Percentiles rank a stretch among this genome's conserved stretches.
phyloP scores from a whole-genome alignment of 2,888 invertebrate species.

The Brenthis daphne region DNA sequence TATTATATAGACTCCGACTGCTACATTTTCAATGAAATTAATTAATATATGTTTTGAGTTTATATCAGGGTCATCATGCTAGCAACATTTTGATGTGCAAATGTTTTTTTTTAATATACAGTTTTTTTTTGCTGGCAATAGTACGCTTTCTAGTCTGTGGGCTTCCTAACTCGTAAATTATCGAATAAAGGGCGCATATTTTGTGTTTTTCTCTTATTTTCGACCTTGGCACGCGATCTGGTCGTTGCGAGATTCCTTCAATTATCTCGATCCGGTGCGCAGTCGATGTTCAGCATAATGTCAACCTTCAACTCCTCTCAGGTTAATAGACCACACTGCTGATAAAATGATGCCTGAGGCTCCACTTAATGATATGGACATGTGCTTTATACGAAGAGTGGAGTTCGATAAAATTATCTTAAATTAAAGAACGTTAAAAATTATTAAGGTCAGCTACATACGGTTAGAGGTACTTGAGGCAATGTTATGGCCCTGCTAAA shows the following conservation, averaged over 20 bases:
- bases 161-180: slow-evolving; percentile 51
- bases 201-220: slow-evolving; percentile 49
- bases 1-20: not conserved
- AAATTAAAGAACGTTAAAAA: slow-evolving; percentile 26
- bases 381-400: slow-evolving; percentile 28
- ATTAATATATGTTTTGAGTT: too few relatives aligned
- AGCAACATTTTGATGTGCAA: too few relatives aligned
- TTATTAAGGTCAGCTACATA: slow-evolving; percentile 24
- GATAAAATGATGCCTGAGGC: slow-evolving; percentile 32
- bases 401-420: slow-evolving; percentile 24
- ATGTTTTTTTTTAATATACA: too few relatives aligned
- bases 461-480: slow-evolving; percentile 11
- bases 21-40: not conserved
- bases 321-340: slow-evolving; percentile 23
- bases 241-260: slow-evolving; percentile 50
- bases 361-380: slow-evolving; percentile 31
- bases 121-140: not conserved
- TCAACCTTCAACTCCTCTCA: slow-evolving; percentile 37
- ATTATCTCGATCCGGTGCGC: slow-evolving; percentile 44
- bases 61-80: too few relatives aligned
- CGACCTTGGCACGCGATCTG: slow-evolving; percentile 64
- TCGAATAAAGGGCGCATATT: slow-evolving; percentile 50
- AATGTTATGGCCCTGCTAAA: slow-evolving; percentile 8
- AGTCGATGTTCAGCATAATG: slow-evolving; percentile 32
- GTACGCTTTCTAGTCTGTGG: slow-evolving; percentile 19